Evolutionary conservation across 2,113 vertebrate genomes (phyloP).

Genomic region (Hylia prasina): DNA sequence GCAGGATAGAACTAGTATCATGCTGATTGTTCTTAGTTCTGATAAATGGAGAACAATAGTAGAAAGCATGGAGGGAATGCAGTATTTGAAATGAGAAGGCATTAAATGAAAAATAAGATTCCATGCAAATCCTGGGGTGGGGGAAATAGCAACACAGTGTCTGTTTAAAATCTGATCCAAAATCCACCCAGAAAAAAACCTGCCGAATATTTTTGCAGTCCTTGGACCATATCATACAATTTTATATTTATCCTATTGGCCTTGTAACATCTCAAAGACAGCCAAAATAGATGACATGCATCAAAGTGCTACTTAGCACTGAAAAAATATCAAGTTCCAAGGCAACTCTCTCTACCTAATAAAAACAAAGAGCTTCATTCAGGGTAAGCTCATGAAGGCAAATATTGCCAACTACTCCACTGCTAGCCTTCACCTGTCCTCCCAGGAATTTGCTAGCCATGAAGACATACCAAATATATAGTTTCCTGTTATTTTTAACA

Average conservation of each 20-base stretch:
- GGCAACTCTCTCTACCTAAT: not conserved
- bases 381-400: not conserved
- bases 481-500: not conserved
- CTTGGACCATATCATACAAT: not conserved
- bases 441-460: not conserved
- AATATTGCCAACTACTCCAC: not conserved
- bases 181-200: fast-evolving
- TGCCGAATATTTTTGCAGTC: not conserved
- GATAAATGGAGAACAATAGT: not conserved
- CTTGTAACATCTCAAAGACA: not conserved
- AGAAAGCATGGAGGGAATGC: not conserved
- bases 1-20: fast-evolving
- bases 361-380: not conserved
- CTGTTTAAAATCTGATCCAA: not conserved
- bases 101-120: not conserved
- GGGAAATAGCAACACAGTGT: not conserved
- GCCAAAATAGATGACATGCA: not conserved
- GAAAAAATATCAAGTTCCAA: not conserved
- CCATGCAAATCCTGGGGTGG: not conserved
- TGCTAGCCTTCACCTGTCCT: not conserved
- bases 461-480: not conserved
- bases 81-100: not conserved
- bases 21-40: fast-evolving
- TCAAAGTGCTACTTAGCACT: not conserved
- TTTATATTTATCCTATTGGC: not conserved